A percentile compares a stretch with the other conserved stretches of the same genome.
Conservation (phyloP, 2,797 vertebrate genomes). For the Phoeniculus purpureus region DNA sequence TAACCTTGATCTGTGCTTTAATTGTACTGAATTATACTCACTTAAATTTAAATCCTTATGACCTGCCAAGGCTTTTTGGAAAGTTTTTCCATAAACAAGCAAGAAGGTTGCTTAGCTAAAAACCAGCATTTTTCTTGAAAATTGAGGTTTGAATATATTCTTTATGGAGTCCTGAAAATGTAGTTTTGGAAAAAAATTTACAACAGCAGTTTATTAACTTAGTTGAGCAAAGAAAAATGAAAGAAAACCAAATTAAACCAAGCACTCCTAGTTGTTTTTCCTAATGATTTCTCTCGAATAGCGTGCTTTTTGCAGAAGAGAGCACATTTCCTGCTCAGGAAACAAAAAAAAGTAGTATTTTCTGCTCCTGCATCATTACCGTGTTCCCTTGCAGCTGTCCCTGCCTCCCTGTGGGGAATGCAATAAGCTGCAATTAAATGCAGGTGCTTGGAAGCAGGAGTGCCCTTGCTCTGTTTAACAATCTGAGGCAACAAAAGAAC, state of each 20-base stretch:
- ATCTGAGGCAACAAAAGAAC: slow-evolving; percentile 51
- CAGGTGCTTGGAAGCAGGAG: slow-evolving; percentile 64
- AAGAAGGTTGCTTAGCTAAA: not conserved
- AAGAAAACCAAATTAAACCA: not conserved
- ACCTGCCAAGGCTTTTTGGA: slow-evolving; percentile 31
- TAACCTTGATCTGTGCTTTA: not conserved
- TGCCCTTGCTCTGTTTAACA: slow-evolving; percentile 54
- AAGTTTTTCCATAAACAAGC: slow-evolving; percentile 51
- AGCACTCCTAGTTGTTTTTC: not conserved
- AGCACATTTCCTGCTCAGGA: slow-evolving; percentile 27
- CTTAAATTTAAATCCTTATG: slow-evolving; percentile 28
- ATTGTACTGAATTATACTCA: slow-evolving; percentile 28
- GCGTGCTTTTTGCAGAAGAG: slow-evolving; percentile 2
- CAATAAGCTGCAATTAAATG: slow-evolving; percentile 73
- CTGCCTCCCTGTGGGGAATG: slow-evolving; percentile 54
- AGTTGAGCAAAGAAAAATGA: not conserved
- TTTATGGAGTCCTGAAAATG: slow-evolving; percentile 2
- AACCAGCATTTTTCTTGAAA: slow-evolving; percentile 4
- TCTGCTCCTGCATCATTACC: slow-evolving; percentile 30
- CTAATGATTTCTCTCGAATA: slow-evolving; percentile 10
- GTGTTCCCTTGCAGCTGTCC: slow-evolving; percentile 66
- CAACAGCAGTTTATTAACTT: slow-evolving; percentile 40
- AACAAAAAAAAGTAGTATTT: not conserved
- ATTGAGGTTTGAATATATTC: slow-evolving; percentile 31
- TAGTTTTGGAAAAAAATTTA: not conserved